Evolutionary conservation across 2,113 vertebrate species (phyloP), one percentile per base, ranked within the genome.

Genomic region (Crypturellus undulatus): DNA sequence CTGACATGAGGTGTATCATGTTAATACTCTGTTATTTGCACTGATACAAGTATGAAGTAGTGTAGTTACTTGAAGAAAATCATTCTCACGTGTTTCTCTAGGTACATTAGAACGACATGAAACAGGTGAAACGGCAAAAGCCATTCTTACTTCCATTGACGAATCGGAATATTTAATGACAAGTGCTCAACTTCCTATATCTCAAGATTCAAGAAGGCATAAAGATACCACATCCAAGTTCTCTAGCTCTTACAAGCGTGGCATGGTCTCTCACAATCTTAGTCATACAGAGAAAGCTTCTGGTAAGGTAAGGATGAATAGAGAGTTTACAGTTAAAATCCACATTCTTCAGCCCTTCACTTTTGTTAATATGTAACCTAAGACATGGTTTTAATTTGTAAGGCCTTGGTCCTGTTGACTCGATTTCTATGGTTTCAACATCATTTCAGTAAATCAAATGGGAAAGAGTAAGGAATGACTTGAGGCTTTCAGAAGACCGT

Each of bases 51-150:
- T 58, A 12, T 4, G 18, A 45, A 70, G 32, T 32, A 30, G 5
- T 16, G 4, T 6, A 10, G 5, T n/a, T 79, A 20, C 20, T 45
- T 65, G 38, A n/a, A 68, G 70, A 56, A 42, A 49, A 49, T 26
- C n/a, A 28, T 87, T 72, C 56, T 56, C 7, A 38, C 68, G 49
- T 77, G 8, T 96, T 97, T 95, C 67, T 77, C 15, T 63, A 98
- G 98, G 98, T 59, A 97, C 97, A 0, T 91, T 98, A 79, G 98
- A 98, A 89, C 92, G 98, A 21, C 94, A 98, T 7, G 98, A 98
- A 87, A 98, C 96, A 0, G 98, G 98, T 84, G 98, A 98, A 59
- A 96, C 95, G 56, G 98, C 98, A 64, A 97, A 95, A 87, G 97
- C 97, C 30, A 98, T 98, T 94, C 97, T 98, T 43, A 45, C 77